Evolutionary conservation across 53 echinoderm and acorn worm species (phyloP).

Genomic region (Holothuria leucospilota): DNA sequence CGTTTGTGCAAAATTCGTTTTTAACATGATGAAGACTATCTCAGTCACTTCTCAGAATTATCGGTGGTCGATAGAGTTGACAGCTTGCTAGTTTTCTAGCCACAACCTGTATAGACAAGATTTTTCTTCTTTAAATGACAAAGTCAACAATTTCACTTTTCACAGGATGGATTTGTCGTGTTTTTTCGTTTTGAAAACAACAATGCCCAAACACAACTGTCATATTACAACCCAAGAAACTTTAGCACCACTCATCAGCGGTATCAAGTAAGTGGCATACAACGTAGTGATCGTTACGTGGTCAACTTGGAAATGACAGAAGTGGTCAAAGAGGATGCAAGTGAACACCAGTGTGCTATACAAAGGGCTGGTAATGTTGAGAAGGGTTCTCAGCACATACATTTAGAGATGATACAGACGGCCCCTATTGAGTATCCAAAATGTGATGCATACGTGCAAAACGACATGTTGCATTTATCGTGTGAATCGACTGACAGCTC

Average conservation of each 20-base stretch:
- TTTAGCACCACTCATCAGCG: background rate
- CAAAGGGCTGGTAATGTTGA: background rate
- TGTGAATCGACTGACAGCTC: background rate
- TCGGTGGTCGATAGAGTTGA: too few relatives aligned
- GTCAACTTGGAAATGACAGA: slow-evolving; percentile 5
- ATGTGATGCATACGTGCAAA: background rate
- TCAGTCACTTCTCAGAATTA: too few relatives aligned
- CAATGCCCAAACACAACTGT: too few relatives aligned
- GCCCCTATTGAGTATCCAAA: slow-evolving; percentile 19
- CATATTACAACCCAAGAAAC: background rate
- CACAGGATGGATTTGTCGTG: too few relatives aligned
- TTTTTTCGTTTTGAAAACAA: too few relatives aligned
- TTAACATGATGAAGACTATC: too few relatives aligned
- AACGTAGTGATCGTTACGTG: background rate
- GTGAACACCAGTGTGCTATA: slow-evolving; percentile 10
- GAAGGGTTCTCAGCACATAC: background rate
- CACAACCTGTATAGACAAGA: too few relatives aligned
- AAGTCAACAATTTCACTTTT: too few relatives aligned
- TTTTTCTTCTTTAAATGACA: too few relatives aligned
- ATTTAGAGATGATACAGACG: background rate
- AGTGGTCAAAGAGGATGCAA: background rate
- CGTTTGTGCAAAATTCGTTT: too few relatives aligned
- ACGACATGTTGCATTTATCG: background rate
- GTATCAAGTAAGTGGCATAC: background rate
- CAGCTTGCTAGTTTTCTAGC: too few relatives aligned